Evolutionary conservation across 1,140 invertebrate genomes (phyloP).

Genomic region (Periplaneta americana): DNA sequence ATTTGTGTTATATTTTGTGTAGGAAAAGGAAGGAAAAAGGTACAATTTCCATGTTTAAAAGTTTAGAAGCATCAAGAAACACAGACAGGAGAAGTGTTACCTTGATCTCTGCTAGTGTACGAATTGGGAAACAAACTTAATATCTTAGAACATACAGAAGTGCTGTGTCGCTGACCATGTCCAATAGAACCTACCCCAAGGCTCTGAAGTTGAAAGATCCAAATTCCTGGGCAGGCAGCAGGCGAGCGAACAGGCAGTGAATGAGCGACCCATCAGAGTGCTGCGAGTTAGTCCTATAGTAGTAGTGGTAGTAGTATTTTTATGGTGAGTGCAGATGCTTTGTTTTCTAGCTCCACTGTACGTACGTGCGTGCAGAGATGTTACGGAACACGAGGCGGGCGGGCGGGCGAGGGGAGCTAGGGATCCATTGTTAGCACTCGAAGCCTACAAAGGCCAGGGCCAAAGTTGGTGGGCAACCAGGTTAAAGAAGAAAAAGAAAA

Average conservation of each 20-base stretch:
- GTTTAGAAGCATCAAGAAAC: background rate
- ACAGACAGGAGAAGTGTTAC: background rate
- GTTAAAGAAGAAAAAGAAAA: constrained; percentile 56
- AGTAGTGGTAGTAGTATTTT: constrained; percentile 7
- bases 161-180: background rate
- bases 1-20: background rate
- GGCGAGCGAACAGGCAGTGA: constrained; percentile 1
- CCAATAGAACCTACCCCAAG: background rate
- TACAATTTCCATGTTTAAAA: background rate
- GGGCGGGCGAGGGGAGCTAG: constrained; percentile 12
- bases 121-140: too few relatives aligned
- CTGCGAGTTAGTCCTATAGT: constrained; percentile 11
- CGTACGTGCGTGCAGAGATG: constrained; percentile 15
- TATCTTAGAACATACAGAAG: background rate
- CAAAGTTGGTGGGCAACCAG: constrained; percentile 43
- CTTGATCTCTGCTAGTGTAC: background rate
- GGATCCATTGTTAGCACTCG: constrained; percentile 51
- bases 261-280: constrained; percentile 4
- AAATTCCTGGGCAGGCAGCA: constrained; percentile 3
- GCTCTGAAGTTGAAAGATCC: constrained; percentile 6
- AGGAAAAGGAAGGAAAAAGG: background rate
- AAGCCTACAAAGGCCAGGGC: constrained; percentile 51
- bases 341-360: constrained; percentile 10
- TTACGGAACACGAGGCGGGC: constrained; percentile 14
- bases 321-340: constrained; percentile 15